Conservation (phyloP, 2,113 vertebrate genomes). For the Catharus minimus region DNA sequence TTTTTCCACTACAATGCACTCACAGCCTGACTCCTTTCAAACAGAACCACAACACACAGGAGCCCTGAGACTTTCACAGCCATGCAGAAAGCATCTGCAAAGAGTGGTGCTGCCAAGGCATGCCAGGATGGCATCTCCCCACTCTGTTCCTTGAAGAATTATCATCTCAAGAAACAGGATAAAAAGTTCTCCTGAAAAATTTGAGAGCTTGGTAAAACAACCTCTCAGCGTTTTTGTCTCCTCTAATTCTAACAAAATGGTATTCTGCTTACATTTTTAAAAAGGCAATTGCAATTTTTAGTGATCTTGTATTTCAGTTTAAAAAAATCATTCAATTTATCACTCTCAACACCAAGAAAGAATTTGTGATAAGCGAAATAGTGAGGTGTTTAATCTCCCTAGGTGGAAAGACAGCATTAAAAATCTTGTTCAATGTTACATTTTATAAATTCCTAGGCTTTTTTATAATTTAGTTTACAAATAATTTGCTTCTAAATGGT, state of each 20-base stretch:
- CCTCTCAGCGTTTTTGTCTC: not conserved
- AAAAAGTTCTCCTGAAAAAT: not conserved
- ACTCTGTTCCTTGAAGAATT: not conserved
- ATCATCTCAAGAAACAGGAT: not conserved
- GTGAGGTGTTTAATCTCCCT: not conserved
- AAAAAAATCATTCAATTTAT: not conserved
- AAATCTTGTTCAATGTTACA: not conserved
- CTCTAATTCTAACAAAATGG: not conserved
- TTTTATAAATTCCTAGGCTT: not conserved
- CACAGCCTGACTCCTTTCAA: not conserved
- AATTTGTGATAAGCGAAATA: not conserved
- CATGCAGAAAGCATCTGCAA: not conserved
- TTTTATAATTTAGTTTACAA: not conserved
- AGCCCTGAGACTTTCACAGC: not conserved
- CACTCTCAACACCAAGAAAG: not conserved
- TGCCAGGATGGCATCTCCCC: not conserved
- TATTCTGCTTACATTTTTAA: not conserved
- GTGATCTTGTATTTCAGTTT: not conserved
- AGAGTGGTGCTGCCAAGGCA: not conserved
- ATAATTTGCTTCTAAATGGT: not conserved
- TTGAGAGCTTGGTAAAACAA: not conserved
- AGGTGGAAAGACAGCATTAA: not conserved
- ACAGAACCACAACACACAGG: fast-evolving
- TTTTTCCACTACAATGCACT: not conserved
- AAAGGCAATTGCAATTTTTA: not conserved